Percentiles rank a stretch among this genome's conserved stretches.
phyloP scores from a whole-genome alignment of 2,888 invertebrate species.

The Mamestra brassicae region DNA sequence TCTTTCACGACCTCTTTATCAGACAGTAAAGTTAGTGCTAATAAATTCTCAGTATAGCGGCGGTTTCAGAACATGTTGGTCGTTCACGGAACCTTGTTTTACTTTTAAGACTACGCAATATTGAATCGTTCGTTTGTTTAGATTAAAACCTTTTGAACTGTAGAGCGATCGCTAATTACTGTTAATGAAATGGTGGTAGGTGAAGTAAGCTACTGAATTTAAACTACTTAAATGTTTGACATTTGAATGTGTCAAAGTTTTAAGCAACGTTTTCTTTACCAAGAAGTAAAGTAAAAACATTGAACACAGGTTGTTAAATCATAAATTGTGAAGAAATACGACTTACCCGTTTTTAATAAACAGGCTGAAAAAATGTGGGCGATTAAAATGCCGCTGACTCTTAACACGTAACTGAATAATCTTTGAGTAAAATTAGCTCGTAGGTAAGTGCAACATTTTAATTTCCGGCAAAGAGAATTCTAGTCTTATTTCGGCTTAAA shows the following conservation, averaged over 20 bases:
- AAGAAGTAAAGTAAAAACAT: neutral
- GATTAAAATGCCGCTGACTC: conserved; percentile 72
- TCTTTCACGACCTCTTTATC: conserved; percentile 43
- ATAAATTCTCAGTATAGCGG: conserved; percentile 38
- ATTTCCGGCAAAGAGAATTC: conserved; percentile 69
- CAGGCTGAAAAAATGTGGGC: conserved; percentile 45
- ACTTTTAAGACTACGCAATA: neutral
- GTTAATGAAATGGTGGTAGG: neutral
- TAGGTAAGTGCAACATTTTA: conserved; percentile 68
- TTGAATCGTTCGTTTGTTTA: neutral
- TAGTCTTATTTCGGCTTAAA: conserved; percentile 65
- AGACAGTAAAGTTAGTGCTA: conserved; percentile 24
- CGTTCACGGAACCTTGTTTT: neutral
- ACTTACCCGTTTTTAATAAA: conserved; percentile 40
- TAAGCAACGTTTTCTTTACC: neutral
- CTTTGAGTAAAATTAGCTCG: conserved; percentile 67
- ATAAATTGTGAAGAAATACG: conserved; percentile 49
- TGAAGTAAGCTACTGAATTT: neutral
- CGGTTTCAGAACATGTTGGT: conserved; percentile 9
- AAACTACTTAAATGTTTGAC: neutral
- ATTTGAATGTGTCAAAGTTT: neutral
- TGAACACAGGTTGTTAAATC: conserved; percentile 26
- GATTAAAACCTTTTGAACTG: conserved; percentile 3
- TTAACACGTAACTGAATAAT: conserved; percentile 71
- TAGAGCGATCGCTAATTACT: neutral